Evolutionary conservation across 2,888 invertebrate species (phyloP).

Genomic region (Mythimna vitellina): DNA sequence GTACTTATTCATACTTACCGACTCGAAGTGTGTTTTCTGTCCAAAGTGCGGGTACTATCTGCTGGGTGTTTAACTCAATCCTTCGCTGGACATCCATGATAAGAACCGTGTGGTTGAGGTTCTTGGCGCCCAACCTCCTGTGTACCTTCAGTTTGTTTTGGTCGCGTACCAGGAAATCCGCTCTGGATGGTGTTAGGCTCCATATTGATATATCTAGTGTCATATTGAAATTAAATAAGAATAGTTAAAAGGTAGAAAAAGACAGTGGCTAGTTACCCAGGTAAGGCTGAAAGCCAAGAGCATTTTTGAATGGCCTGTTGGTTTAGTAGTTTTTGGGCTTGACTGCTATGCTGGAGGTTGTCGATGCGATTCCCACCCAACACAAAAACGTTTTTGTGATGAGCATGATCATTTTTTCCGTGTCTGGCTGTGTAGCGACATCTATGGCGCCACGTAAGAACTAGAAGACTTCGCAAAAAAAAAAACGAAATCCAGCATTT

Average conservation of each 20-base stretch:
- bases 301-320: background rate
- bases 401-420: too few relatives aligned
- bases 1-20: slow-evolving; percentile 60
- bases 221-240: background rate
- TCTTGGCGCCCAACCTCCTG: slow-evolving; percentile 50
- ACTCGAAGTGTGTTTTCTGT: slow-evolving; percentile 63
- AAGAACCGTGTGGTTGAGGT: slow-evolving; percentile 66
- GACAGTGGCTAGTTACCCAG: background rate
- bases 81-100: slow-evolving; percentile 71
- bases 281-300: background rate
- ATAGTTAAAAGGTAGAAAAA: background rate
- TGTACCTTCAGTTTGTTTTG: slow-evolving; percentile 64
- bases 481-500: too few relatives aligned
- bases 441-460: too few relatives aligned
- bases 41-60: slow-evolving; percentile 57
- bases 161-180: slow-evolving; percentile 68
- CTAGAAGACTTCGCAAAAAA: too few relatives aligned
- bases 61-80: slow-evolving; percentile 52
- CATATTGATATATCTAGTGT: slow-evolving; percentile 70
- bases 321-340: background rate
- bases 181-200: slow-evolving; percentile 62
- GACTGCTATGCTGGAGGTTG: too few relatives aligned
- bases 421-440: too few relatives aligned
- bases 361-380: too few relatives aligned
- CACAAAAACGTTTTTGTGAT: too few relatives aligned